Evolutionary conservation across 1,140 invertebrate genomes (phyloP), one percentile per base, ranked within the genome.

Genomic region (Drosophila suzukii): DNA sequence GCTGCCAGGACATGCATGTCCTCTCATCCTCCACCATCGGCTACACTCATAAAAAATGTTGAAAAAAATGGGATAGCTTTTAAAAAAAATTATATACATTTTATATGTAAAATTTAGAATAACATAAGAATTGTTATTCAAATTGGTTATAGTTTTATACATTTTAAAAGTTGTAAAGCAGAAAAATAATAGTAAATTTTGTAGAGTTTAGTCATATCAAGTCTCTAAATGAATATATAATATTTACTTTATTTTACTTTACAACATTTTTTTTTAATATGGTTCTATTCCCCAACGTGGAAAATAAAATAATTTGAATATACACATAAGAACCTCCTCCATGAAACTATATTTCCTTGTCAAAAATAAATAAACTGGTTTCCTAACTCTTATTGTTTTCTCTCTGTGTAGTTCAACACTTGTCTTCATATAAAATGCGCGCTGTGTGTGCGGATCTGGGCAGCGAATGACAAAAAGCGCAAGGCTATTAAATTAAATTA

Each of bases 401-500:
- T 10, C 12, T 6, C 24, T 10, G 70, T 44, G 56, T 30, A 54
- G n/a, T 10, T 6, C 49, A 49, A 65, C 41, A 46, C 47, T 65
- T 57, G 51, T 59, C 70, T 60, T 83, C 49, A 80, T 88, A 86
- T 68, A 66, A 88, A 88, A 88, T 83, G 71, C 75, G 79, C 58
- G 55, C 53, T 77, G 75, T 66, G 65, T 71, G 66, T 36, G 68
- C 38, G 78, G 66, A 51, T 72, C 58, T 65, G 63, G 75, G 44
- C 72, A 56, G 81, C 84, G 81, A 88, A 86, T 86, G 83, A 89
- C 83, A 89, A 90, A 90, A 86, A 90, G 85, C 85, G 78, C 86
- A 89, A 79, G 71, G 84, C 84, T 91, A 91, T 91, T 91, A 91
- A 91, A 88, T 91, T 85, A 89, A 91, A 91, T 91, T 91, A 85